Percentiles rank a stretch among this genome's conserved stretches.
Conservation (phyloP, 2,888 invertebrate genomes). For the Rhorus exstirpatorius region DNA sequence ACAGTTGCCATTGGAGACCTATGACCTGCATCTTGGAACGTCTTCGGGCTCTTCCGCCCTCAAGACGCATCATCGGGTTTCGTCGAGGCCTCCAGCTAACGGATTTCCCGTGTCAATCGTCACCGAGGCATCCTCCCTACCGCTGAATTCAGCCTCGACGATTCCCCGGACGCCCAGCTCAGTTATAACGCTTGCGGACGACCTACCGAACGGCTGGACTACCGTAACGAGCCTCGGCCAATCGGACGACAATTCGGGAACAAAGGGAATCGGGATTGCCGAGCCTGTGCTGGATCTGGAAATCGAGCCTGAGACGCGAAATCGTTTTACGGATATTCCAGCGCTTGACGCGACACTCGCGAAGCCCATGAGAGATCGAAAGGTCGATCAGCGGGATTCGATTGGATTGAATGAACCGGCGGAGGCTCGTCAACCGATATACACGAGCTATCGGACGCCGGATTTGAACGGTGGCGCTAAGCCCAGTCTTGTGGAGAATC, state of each 20-base stretch:
- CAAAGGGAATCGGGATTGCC: constrained; percentile 83
- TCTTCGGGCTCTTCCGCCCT: constrained; percentile 69
- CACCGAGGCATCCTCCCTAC: neutral
- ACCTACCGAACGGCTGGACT: neutral
- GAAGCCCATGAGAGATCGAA: constrained; percentile 72
- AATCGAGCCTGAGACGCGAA: constrained; percentile 80
- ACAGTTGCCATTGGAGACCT: constrained; percentile 80
- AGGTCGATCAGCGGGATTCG: constrained; percentile 65
- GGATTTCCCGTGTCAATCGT: neutral
- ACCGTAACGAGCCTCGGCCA: constrained; percentile 31
- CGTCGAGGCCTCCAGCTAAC: neutral
- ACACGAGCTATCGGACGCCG: constrained; percentile 83
- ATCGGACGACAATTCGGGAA: constrained; percentile 60
- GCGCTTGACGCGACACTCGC: constrained; percentile 68
- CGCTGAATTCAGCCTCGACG: neutral
- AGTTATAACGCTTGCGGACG: constrained; percentile 2
- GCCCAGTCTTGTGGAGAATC: constrained; percentile 81
- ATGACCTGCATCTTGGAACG: constrained; percentile 79
- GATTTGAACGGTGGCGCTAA: constrained; percentile 80
- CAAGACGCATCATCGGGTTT: neutral
- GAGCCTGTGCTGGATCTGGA: constrained; percentile 84
- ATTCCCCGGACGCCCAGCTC: neutral
- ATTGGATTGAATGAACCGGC: constrained; percentile 25
- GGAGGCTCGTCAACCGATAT: constrained; percentile 76
- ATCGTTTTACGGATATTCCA: constrained; percentile 77